Evolutionary conservation across 2,888 invertebrate species (phyloP).

Genomic region (Tetrapedia diversipes): DNA sequence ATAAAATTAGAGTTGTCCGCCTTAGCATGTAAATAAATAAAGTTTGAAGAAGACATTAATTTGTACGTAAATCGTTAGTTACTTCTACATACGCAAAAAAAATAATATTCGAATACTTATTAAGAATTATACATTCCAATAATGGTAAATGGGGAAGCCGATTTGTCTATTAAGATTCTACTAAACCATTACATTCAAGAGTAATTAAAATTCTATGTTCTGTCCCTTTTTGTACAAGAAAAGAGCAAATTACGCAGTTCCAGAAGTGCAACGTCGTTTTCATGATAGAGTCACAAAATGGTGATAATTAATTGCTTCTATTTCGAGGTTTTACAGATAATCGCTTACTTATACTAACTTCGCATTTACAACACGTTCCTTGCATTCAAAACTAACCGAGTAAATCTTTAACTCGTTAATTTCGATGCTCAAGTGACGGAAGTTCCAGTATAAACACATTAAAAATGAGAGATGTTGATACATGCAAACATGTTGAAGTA

Average conservation of each 20-base stretch:
- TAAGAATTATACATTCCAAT: background rate
- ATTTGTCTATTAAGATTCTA: background rate
- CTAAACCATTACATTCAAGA: background rate
- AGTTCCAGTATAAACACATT: slow-evolving; percentile 34
- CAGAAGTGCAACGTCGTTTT: background rate
- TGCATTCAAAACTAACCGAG: slow-evolving; percentile 23
- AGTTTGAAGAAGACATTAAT: background rate
- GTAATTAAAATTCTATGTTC: background rate
- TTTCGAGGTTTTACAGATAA: slow-evolving; percentile 11
- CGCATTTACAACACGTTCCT: slow-evolving; percentile 5
- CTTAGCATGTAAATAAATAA: too few relatives aligned
- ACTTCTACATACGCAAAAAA: background rate
- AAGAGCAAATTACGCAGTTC: background rate
- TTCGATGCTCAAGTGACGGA: slow-evolving; percentile 17
- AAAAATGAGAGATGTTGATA: slow-evolving; percentile 24
- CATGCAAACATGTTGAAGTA: slow-evolving; percentile 36
- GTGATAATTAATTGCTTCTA: slow-evolving; percentile 6
- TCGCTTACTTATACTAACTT: slow-evolving; percentile 4
- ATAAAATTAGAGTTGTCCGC: too few relatives aligned
- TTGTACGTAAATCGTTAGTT: background rate
- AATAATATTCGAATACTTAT: background rate
- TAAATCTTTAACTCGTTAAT: slow-evolving; percentile 32
- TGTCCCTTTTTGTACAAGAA: background rate
- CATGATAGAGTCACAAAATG: background rate
- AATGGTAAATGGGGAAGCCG: background rate